Percentiles rank a stretch among this genome's conserved stretches.
Conservation (phyloP, 2,797 vertebrate genomes). For the Coregonus suidteri region DNA sequence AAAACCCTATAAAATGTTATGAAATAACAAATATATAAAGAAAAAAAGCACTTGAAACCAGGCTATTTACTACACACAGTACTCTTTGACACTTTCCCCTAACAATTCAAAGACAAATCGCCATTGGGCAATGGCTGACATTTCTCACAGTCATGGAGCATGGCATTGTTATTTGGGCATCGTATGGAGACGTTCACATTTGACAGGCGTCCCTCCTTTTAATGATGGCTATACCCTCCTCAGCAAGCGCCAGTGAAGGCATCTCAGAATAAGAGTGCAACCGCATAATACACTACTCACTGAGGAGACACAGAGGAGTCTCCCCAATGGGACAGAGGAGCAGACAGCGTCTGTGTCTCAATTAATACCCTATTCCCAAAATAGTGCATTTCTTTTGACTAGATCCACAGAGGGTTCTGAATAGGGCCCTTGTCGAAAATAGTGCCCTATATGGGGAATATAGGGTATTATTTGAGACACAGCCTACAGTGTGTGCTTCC, state of each 20-base stretch:
- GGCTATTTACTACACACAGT: background rate
- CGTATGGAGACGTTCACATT: background rate
- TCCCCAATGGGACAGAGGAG: background rate
- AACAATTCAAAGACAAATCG: background rate
- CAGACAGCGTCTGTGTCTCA: too few relatives aligned
- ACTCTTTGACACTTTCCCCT: background rate
- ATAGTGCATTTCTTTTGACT: background rate
- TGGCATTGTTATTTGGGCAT: background rate
- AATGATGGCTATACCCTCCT: background rate
- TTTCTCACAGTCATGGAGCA: conserved; percentile 4
- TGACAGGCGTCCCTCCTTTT: background rate
- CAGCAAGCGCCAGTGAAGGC: background rate
- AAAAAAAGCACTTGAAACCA: background rate
- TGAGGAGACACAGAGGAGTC: background rate
- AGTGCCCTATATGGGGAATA: background rate
- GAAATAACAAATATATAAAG: background rate
- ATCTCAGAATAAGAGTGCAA: background rate
- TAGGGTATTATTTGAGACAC: background rate
- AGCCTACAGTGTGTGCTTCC: background rate
- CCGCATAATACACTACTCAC: background rate
- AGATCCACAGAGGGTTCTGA: background rate
- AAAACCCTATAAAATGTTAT: background rate
- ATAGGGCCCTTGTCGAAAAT: background rate
- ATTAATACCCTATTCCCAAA: background rate
- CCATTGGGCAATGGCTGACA: background rate